Evolutionary conservation across 2,888 invertebrate species (phyloP).

Genomic region (Stegana nigrithorax): DNA sequence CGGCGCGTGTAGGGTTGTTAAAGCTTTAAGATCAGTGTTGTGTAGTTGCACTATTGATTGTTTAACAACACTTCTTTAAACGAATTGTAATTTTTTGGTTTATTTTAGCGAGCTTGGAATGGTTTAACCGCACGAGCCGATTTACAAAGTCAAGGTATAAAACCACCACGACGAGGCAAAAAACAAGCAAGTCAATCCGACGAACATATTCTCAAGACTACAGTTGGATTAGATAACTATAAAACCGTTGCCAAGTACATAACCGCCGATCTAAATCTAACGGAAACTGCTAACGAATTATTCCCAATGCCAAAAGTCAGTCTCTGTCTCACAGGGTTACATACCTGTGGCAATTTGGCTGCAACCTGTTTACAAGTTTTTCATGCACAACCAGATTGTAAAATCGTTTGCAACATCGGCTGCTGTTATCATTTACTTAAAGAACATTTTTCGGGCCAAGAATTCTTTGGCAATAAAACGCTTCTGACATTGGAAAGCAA

Average conservation of each 20-base stretch:
- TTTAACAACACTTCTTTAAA: neutral
- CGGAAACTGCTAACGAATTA: constrained; percentile 70
- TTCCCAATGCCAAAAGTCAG: constrained; percentile 57
- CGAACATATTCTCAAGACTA: constrained; percentile 22
- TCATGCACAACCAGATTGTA: constrained; percentile 70
- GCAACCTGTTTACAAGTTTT: constrained; percentile 80
- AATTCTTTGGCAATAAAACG: constrained; percentile 61
- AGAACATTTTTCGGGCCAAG: constrained; percentile 70
- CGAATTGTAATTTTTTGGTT: constrained; percentile 18
- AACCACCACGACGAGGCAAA: constrained; percentile 55
- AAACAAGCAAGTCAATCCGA: constrained; percentile 31
- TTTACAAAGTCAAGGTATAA: constrained; percentile 67
- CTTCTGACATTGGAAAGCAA: constrained; percentile 52
- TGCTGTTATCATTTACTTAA: constrained; percentile 90
- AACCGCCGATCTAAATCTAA: constrained; percentile 72
- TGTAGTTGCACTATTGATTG: neutral
- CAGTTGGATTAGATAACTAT: constrained; percentile 65
- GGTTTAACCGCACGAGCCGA: constrained; percentile 71
- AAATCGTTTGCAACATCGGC: constrained; percentile 81
- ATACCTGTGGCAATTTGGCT: constrained; percentile 89
- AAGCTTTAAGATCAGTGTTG: constrained; percentile 4
- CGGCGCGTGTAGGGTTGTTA: constrained; percentile 28
- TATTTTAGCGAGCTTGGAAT: constrained; percentile 72
- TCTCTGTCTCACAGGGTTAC: constrained; percentile 80
- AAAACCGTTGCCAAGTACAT: constrained; percentile 75